These are phyloP conservation scores for Geophilus truncorum DNA, from an alignment of 2,888 invertebrate species.

Conservation along the genomic window DNA sequence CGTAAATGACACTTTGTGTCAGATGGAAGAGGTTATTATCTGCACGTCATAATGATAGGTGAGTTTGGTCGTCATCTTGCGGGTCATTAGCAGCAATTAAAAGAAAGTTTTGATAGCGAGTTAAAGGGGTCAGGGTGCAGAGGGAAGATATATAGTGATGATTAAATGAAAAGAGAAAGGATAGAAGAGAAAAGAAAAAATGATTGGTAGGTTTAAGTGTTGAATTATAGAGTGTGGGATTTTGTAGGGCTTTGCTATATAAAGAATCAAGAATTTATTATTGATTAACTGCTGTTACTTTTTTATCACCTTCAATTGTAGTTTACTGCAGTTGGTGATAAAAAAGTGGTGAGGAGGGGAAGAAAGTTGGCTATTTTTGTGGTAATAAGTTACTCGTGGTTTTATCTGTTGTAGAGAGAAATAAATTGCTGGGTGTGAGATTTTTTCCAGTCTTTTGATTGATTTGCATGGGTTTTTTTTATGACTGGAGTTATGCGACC, in stretches of 20 bases:
- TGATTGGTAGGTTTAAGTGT: slow-evolving; percentile 4
- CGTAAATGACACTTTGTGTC: not conserved
- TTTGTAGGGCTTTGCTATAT: not conserved
- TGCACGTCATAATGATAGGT: not conserved
- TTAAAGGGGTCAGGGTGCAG: not conserved
- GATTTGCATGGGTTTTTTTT: not conserved
- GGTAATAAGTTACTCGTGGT: not conserved
- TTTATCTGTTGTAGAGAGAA: not conserved
- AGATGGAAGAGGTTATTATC: not conserved
- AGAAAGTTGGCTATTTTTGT: slow-evolving; percentile 6
- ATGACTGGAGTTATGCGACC: not conserved
- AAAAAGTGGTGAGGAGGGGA: not conserved
- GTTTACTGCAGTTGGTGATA: slow-evolving; percentile 15
- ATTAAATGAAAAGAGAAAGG: not conserved
- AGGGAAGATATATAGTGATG: not conserved
- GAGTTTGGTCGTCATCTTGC: not conserved
- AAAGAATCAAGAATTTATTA: slow-evolving; percentile 6
- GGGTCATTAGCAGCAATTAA: slow-evolving; percentile 7
- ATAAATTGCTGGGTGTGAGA: slow-evolving; percentile 12
- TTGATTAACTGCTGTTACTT: slow-evolving; percentile 15
- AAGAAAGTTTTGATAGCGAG: not conserved
- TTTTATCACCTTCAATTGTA: slow-evolving; percentile 1
- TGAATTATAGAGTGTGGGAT: slow-evolving; percentile 8
- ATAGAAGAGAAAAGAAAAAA: not conserved
- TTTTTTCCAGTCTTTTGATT: not conserved